Base-by-base conservation (phyloP, 1,140 invertebrate species). In the Caerostris extrusa region DNA sequence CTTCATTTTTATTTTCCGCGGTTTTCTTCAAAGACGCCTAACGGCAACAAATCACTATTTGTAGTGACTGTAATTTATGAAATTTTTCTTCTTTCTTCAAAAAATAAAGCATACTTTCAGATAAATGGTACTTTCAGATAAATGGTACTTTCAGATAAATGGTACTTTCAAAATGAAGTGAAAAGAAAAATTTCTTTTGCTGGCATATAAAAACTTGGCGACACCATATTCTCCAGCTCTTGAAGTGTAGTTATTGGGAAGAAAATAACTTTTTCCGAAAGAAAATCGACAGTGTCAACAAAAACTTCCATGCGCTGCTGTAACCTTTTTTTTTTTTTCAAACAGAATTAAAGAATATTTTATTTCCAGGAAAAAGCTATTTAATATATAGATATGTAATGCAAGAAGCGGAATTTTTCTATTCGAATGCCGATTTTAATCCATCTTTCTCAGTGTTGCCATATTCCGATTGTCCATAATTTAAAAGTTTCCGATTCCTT, bases 41-140 rank as follows among this genome's bases (percentile, higher is more conserved):
- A 89, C 61, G 8, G 87, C 64, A 89, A 89, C 87, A 89, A 89
- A 71, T 89, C 87, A 64, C 67, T 69, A 14, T 50, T 12, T 89
- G 87, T 89, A 56, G 87, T 89, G 87, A 89, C 87, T 71, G 64
- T 89, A 89, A 89, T 89, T 89, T 89, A 89, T 89, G 87, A 89
- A 12, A 71, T 89, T 89, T 60, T 64, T 64, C 56, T 56, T n/a
- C 3, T 50, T 53, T 6, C 8, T 17, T 87, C 17, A 8, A 56
- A 55, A 56, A 53, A 89, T n/a, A 69, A 71, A 89, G 87, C 71
- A 55, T 50, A 89, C 87, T 71, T 34, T 34, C 34, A 34, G 34
- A 34, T 34, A 34, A 34, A 34, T 34, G n/a, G n/a, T n/a, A n/a
- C n/a, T n/a, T n/a, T n/a, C n/a, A n/a, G n/a, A n/a, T n/a, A n/a